Evolutionary conservation across 1,140 invertebrate species (phyloP).

Genomic region (Nasonia vitripennis): DNA sequence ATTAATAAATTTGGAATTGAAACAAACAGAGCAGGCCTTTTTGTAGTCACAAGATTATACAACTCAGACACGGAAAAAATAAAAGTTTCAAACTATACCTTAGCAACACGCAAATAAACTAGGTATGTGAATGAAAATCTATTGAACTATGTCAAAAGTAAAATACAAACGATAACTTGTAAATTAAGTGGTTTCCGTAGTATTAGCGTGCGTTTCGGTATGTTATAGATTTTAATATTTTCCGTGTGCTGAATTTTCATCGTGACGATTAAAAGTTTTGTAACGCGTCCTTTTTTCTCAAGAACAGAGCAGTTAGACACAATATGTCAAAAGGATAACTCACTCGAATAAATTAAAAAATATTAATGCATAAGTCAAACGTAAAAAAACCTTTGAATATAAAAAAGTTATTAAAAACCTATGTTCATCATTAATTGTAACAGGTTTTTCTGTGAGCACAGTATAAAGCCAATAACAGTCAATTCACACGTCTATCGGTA

Average conservation of each 20-base stretch:
- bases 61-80: constrained; percentile 50
- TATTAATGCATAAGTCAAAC: constrained; percentile 16
- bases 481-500: background rate
- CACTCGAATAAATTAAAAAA: constrained; percentile 24
- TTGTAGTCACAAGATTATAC: constrained; percentile 66
- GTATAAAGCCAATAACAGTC: background rate
- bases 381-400: background rate
- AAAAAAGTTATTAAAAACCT: background rate
- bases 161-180: background rate
- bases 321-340: constrained; percentile 44
- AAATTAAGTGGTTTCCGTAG: background rate
- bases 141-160: background rate
- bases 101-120: background rate
- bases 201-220: background rate
- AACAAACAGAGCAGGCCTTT: constrained; percentile 48
- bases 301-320: constrained; percentile 68
- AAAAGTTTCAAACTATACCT: background rate
- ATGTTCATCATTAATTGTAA: background rate
- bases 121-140: background rate
- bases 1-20: background rate
- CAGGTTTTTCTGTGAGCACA: background rate
- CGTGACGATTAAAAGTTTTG: constrained; percentile 66
- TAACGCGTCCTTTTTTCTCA: constrained; percentile 67
- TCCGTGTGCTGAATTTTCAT: constrained; percentile 61
- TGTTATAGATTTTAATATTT: background rate